Evolutionary conservation across 2,113 vertebrate genomes (phyloP).

Genomic region (Gymnobelideus leadbeateri): DNA sequence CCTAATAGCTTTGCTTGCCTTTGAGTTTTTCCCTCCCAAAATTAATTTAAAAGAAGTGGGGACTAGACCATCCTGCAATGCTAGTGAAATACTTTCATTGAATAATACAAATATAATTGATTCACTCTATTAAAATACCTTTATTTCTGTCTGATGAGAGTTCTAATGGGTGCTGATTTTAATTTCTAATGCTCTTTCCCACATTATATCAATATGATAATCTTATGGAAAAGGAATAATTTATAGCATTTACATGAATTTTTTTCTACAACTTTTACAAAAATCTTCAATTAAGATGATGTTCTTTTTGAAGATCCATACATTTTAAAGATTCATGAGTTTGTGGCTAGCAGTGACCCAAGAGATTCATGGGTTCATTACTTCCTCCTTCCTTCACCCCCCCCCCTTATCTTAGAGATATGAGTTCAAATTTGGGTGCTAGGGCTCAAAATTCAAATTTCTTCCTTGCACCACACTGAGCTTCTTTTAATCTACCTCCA

Average conservation of each 20-base stretch:
- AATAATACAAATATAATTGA: not conserved
- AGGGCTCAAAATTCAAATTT: not conserved
- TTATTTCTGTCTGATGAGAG: constrained; percentile 10
- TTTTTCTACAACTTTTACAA: constrained; percentile 40
- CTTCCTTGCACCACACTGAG: not conserved
- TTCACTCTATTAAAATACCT: not conserved
- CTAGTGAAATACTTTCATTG: not conserved
- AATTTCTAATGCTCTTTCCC: constrained; percentile 22
- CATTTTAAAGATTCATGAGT: not conserved
- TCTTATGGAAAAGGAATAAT: not conserved
- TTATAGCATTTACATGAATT: constrained; percentile 3
- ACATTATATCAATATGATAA: constrained; percentile 16
- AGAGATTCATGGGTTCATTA: not conserved
- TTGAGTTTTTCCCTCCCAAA: constrained; percentile 26
- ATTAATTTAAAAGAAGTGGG: not conserved
- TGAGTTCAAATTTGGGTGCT: not conserved
- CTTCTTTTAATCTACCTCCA: not conserved
- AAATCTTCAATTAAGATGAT: not conserved
- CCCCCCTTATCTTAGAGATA: not conserved
- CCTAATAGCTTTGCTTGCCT: constrained; percentile 1
- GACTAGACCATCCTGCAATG: not conserved
- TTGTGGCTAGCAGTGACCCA: not conserved
- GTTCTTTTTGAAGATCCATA: not conserved
- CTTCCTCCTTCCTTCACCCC: too few relatives aligned
- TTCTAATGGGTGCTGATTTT: not conserved